phyloP scores from a whole-genome alignment of 1,140 invertebrate genomes.

The Myzus persicae region DNA sequence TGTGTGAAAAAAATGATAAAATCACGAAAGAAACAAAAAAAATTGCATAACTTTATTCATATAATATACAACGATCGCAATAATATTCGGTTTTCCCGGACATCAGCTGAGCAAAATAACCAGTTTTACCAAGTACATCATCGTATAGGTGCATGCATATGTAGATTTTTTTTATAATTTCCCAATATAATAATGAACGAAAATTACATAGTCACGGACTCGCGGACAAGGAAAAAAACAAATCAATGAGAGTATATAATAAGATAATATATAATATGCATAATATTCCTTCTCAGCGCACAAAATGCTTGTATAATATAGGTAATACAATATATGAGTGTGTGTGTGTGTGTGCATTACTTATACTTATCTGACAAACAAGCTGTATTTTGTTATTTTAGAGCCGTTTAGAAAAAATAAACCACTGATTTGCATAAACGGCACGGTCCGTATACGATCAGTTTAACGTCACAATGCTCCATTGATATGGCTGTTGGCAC shows the following conservation, averaged over 20 bases:
- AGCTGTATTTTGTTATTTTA: slow-evolving; percentile 32
- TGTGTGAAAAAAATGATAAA: slow-evolving; percentile 29
- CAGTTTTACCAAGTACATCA: background rate
- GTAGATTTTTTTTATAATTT: slow-evolving; percentile 35
- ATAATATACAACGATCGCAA: background rate
- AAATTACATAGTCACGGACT: slow-evolving; percentile 48
- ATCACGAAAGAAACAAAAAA: slow-evolving; percentile 28
- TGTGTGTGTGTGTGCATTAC: too few species aligned
- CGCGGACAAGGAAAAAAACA: slow-evolving; percentile 36
- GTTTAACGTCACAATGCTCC: slow-evolving; percentile 43
- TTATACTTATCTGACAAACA: slow-evolving; percentile 35
- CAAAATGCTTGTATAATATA: background rate
- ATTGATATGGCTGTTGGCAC: slow-evolving; percentile 53
- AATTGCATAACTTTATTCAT: slow-evolving; percentile 34
- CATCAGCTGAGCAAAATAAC: background rate
- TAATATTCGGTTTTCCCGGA: slow-evolving; percentile 29
- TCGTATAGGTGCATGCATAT: background rate
- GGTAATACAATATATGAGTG: background rate
- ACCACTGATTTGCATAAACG: slow-evolving; percentile 56
- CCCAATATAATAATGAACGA: slow-evolving; percentile 39
- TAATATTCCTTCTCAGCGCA: background rate
- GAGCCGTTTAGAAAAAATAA: slow-evolving; percentile 42
- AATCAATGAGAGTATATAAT: slow-evolving; percentile 29
- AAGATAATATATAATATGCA: background rate
- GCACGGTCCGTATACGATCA: slow-evolving; percentile 16